Conservation (phyloP, 1,140 invertebrate genomes). For the Drosophila funebris region DNA sequence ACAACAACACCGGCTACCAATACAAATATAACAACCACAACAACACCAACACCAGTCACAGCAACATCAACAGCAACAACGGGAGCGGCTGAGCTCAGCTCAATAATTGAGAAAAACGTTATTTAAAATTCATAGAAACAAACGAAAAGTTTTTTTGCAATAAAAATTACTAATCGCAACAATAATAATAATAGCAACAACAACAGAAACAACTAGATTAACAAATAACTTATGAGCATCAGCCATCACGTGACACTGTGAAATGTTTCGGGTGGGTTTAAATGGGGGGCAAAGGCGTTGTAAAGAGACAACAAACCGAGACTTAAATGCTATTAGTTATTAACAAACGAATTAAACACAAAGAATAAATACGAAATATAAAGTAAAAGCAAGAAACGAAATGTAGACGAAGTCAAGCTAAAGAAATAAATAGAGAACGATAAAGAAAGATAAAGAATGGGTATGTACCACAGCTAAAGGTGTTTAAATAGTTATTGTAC, state of each 20-base stretch:
- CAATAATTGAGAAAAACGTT: constrained; percentile 62
- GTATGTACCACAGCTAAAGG: constrained; percentile 29
- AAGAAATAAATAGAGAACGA: constrained; percentile 18
- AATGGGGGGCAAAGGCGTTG: constrained; percentile 8
- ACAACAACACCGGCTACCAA: constrained; percentile 6
- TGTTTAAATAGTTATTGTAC: constrained; percentile 60
- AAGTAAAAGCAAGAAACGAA: constrained; percentile 6
- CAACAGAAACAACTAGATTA: constrained; percentile 42
- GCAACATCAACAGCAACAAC: constrained; percentile 38
- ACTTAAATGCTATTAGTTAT: constrained; percentile 67
- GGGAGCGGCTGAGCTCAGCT: constrained; percentile 48
- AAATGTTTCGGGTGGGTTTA: constrained; percentile 14
- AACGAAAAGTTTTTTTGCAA: constrained; percentile 43
- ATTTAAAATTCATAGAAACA: constrained; percentile 55
- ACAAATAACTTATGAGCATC: constrained; percentile 48
- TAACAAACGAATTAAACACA: constrained; percentile 44
- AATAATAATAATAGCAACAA: too few species aligned
- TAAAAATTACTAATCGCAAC: constrained; percentile 43
- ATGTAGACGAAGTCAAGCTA: constrained; percentile 29
- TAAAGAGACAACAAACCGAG: constrained; percentile 42
- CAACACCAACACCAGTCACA: constrained; percentile 13
- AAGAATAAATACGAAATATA: constrained; percentile 17
- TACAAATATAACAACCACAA: constrained; percentile 7
- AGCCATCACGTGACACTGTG: constrained; percentile 31
- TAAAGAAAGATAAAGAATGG: constrained; percentile 32